Conservation (phyloP, 92 coral and sea anemone genomes). For the Porites evermanni region DNA sequence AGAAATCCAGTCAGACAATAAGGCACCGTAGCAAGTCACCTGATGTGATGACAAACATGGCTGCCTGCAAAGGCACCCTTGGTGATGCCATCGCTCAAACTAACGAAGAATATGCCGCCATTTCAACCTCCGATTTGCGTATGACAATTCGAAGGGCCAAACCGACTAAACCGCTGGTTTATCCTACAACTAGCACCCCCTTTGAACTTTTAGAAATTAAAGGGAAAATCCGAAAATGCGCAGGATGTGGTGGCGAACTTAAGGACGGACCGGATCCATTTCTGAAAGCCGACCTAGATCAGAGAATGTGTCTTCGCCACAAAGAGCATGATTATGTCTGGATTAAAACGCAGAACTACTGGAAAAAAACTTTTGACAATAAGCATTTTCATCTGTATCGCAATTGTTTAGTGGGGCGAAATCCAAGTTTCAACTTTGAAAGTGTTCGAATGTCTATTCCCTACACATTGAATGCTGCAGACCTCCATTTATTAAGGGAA, state of each 20-base stretch:
- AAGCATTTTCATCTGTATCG: slow-evolving; percentile 64
- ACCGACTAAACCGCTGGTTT: slow-evolving; percentile 56
- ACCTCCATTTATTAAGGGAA: too few relatives aligned
- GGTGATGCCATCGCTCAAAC: slow-evolving; percentile 13
- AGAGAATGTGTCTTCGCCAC: slow-evolving; percentile 52
- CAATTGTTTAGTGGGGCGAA: slow-evolving; percentile 53
- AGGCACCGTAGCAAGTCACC: slow-evolving; percentile 40
- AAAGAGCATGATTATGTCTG: slow-evolving; percentile 74
- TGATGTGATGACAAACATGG: slow-evolving; percentile 29
- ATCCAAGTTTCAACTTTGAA: slow-evolving; percentile 32
- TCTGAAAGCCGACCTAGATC: slow-evolving; percentile 19
- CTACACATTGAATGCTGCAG: too few relatives aligned
- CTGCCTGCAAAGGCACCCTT: slow-evolving; percentile 8
- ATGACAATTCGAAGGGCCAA: slow-evolving; percentile 44
- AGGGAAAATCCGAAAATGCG: slow-evolving; percentile 61
- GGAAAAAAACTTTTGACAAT: slow-evolving; percentile 72
- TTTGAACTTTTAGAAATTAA: slow-evolving; percentile 58
- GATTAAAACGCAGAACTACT: slow-evolving; percentile 29
- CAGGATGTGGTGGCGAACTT: slow-evolving; percentile 61
- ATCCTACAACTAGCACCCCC: slow-evolving; percentile 66
- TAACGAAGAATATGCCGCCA: slow-evolving; percentile 15
- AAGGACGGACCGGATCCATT: slow-evolving; percentile 59
- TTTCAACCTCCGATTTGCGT: slow-evolving; percentile 34
- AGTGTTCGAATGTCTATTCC: slow-evolving; percentile 22
- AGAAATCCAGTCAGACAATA: neutral